These are phyloP conservation scores for Jordanella pulchra DNA, from an alignment of 2,797 vertebrate genomes.

Conservation along the genomic window DNA sequence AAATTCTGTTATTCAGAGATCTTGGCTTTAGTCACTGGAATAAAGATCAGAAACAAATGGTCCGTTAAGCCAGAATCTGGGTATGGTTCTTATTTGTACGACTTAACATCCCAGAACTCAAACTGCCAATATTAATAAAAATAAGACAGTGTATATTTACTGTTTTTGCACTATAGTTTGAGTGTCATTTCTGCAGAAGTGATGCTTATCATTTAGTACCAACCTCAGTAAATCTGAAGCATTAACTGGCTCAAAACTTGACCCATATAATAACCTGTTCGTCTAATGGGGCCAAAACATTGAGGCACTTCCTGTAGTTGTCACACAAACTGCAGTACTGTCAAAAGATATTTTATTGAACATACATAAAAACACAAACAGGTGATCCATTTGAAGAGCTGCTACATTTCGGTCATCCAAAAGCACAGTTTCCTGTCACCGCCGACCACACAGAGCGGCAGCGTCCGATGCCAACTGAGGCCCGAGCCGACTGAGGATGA, in stretches of 20 bases:
- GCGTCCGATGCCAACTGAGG: conserved; percentile 93
- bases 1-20: too few relatives aligned
- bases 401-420: conserved; percentile 96
- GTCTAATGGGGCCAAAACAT: conserved; percentile 23
- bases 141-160: too few relatives aligned
- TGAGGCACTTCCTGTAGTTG: conserved; percentile 23
- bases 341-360: conserved; percentile 74
- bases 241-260: background rate
- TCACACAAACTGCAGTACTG: conserved; percentile 43
- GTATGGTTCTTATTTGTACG: too few relatives aligned
- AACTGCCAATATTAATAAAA: too few relatives aligned
- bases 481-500: conserved; percentile 88
- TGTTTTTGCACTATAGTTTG: background rate
- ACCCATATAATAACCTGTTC: too few relatives aligned
- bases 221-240: background rate
- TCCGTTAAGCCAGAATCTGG: too few relatives aligned
- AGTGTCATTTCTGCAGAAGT: background rate
- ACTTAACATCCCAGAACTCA: too few relatives aligned
- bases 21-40: too few relatives aligned
- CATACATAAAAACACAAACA: conserved; percentile 45
- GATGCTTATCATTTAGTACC: background rate
- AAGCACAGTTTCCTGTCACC: conserved; percentile 93
- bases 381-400: conserved; percentile 14
- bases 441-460: conserved; percentile 91
- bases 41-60: too few relatives aligned